A percentile compares a stretch with the other conserved stretches of the same genome.
Evolutionary conservation across 2,888 invertebrate species (phyloP).

Genomic region (Caenorhabditis angaria): DNA sequence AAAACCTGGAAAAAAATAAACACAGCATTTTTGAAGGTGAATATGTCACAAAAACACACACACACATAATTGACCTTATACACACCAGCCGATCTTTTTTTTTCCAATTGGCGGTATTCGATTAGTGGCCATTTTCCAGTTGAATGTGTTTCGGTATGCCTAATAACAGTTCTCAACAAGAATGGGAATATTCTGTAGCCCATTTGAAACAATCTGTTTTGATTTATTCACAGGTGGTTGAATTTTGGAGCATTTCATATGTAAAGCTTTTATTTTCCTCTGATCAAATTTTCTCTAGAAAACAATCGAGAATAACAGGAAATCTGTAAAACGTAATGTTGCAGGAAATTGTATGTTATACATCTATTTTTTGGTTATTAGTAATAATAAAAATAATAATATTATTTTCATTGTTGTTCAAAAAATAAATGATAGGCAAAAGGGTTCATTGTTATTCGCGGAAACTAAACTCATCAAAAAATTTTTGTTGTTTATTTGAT

Average conservation of each 20-base stretch:
- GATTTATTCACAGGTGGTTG: neutral
- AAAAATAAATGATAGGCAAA: neutral
- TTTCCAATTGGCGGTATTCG: constrained; percentile 1
- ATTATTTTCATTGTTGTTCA: neutral
- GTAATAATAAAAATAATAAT: neutral
- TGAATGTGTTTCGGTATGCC: constrained; percentile 38
- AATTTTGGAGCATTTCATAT: neutral
- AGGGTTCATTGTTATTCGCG: constrained; percentile 4
- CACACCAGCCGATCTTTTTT: neutral
- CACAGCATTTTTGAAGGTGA: neutral
- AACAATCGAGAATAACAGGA: neutral
- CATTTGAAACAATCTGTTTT: constrained; percentile 1
- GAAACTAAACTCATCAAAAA: no score
- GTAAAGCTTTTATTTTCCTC: no score
- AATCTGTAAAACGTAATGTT: constrained; percentile 4
- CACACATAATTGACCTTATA: constrained; percentile 2
- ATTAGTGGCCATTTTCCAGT: constrained; percentile 38
- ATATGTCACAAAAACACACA: no score
- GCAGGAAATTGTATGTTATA: neutral
- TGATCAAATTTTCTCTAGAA: no score
- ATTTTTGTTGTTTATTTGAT: no score
- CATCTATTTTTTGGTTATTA: neutral
- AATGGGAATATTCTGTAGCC: neutral
- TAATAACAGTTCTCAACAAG: constrained; percentile 34
- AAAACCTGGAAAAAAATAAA: neutral